Conservation (phyloP, 2,888 invertebrate genomes). For the Tipula helvola region DNA sequence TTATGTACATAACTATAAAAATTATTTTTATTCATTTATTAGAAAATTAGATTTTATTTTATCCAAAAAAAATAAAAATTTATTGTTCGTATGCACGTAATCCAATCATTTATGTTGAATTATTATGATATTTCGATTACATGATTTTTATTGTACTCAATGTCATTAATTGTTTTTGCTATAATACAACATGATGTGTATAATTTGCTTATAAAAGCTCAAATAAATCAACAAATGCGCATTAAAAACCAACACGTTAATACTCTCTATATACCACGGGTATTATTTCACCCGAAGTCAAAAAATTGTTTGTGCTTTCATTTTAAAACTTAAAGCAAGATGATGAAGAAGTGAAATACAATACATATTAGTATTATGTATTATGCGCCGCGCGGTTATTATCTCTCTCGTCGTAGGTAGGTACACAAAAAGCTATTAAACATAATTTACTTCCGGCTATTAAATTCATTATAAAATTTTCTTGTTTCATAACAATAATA, state of each 20-base stretch:
- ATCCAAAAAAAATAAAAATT: neutral
- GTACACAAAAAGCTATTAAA: neutral
- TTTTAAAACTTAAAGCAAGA: too few species aligned
- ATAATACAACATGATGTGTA: neutral
- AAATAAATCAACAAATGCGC: neutral
- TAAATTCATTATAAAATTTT: neutral
- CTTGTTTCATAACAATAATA: neutral
- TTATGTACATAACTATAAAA: neutral
- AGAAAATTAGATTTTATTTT: neutral
- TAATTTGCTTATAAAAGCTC: neutral
- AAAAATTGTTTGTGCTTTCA: neutral
- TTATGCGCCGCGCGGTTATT: neutral
- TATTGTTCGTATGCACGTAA: neutral
- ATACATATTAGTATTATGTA: neutral
- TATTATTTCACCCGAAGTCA: neutral
- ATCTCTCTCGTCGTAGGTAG: neutral
- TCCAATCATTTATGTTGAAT: neutral
- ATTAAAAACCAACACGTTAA: neutral
- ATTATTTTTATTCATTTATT: neutral
- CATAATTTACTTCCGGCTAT: neutral
- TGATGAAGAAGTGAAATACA: neutral
- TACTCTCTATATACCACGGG: neutral
- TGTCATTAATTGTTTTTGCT: neutral
- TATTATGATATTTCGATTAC: neutral
- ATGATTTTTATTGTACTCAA: neutral